Evolutionary conservation across 2,888 invertebrate species (phyloP).

Genomic region (Stegana nigrithorax): DNA sequence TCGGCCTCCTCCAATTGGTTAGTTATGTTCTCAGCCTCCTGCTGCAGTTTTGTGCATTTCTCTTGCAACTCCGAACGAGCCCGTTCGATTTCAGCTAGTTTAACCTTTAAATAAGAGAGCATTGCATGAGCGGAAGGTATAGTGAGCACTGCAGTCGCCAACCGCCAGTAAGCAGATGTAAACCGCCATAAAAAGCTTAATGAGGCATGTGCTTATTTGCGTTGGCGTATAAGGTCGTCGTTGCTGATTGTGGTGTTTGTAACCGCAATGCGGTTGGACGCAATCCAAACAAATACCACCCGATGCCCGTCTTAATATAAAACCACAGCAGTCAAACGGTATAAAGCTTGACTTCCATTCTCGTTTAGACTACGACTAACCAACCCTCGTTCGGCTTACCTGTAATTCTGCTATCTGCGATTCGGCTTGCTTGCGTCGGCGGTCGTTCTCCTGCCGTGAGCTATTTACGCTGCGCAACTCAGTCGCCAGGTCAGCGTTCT

Average conservation of each 20-base stretch:
- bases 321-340: not conserved
- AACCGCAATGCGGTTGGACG: not conserved
- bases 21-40: slow-evolving; percentile 86
- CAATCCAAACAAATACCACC: too few relatives aligned
- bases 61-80: slow-evolving; percentile 82
- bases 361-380: not conserved
- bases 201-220: slow-evolving; percentile 1
- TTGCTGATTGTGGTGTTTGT: not conserved
- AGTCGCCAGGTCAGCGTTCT: slow-evolving; percentile 93
- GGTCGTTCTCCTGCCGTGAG: slow-evolving; percentile 90
- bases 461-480: slow-evolving; percentile 90
- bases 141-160: not conserved
- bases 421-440: slow-evolving; percentile 94
- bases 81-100: slow-evolving; percentile 75
- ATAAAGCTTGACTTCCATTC: not conserved
- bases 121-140: slow-evolving; percentile 9
- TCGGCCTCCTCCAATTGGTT: slow-evolving; percentile 91
- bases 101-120: slow-evolving; percentile 59
- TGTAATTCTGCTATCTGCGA: slow-evolving; percentile 84
- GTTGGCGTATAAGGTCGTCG: not conserved
- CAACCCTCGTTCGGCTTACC: too few relatives aligned
- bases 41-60: slow-evolving; percentile 83
- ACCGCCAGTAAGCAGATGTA: not conserved
- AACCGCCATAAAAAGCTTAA: slow-evolving; percentile 57
- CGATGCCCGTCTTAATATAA: too few relatives aligned